These are phyloP conservation scores for Drosophila jambulina DNA, from an alignment of 1,140 invertebrate species.

Conservation along the genomic window DNA sequence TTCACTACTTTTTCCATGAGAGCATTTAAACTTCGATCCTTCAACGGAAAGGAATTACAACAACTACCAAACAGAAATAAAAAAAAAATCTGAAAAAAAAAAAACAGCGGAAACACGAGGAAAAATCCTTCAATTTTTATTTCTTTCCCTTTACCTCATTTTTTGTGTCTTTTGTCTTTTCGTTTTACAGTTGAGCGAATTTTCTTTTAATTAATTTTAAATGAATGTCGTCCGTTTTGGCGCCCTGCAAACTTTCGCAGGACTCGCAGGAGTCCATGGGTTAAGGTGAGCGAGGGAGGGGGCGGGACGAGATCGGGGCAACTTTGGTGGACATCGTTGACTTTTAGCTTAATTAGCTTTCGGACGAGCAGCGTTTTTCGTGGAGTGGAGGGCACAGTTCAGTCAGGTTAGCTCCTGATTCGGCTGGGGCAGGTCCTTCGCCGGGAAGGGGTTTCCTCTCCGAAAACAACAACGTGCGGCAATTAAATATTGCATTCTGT, in stretches of 20 bases:
- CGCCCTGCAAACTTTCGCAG: slow-evolving; percentile 76
- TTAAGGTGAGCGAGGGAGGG: slow-evolving; percentile 12
- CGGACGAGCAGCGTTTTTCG: slow-evolving; percentile 51
- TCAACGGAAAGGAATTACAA: slow-evolving; percentile 7
- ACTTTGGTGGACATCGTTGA: slow-evolving; percentile 64
- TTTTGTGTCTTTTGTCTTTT: slow-evolving; percentile 76
- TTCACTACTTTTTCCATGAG: slow-evolving; percentile 16
- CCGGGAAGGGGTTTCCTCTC: no score
- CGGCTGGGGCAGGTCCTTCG: slow-evolving; percentile 22
- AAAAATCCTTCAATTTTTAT: slow-evolving; percentile 63
- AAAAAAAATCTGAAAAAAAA: slow-evolving; percentile 8
- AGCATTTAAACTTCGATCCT: slow-evolving; percentile 57
- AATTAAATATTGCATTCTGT: slow-evolving; percentile 73
- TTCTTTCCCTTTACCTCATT: slow-evolving; percentile 38
- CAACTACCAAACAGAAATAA: not conserved
- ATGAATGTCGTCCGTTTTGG: slow-evolving; percentile 79
- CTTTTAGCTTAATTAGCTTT: slow-evolving; percentile 84
- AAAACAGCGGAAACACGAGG: slow-evolving; percentile 12
- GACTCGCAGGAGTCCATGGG: slow-evolving; percentile 6
- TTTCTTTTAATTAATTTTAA: slow-evolving; percentile 84
- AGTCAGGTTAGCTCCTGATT: slow-evolving; percentile 42
- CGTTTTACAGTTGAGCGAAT: slow-evolving; percentile 81
- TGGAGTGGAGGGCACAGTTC: slow-evolving; percentile 33
- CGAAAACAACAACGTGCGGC: slow-evolving; percentile 53
- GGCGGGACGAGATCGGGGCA: not conserved